Conservation (phyloP, 2,888 invertebrate genomes). For the Nemotelus pantherinus region DNA sequence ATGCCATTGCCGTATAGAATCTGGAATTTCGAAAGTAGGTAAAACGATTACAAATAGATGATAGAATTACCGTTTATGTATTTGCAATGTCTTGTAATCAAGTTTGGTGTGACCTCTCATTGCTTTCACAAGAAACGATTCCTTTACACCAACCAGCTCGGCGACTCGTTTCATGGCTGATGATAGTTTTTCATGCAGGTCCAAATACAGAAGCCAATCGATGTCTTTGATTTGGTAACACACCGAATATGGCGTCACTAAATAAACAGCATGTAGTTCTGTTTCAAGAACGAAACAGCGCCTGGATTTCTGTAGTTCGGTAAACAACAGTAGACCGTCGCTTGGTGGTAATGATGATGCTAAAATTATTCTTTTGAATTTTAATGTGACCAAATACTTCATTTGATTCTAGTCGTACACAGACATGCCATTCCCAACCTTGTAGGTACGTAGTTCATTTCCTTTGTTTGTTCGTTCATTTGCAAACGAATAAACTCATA, state of each 20-base stretch:
- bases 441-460: conserved; percentile 75
- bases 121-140: conserved; percentile 83
- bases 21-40: conserved; percentile 61
- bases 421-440: conserved; percentile 92
- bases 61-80: conserved; percentile 71
- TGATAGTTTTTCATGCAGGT: conserved; percentile 83
- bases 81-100: conserved; percentile 68
- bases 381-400: neutral
- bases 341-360: conserved; percentile 94
- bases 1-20: conserved; percentile 89
- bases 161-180: conserved; percentile 86
- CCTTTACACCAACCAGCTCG: conserved; percentile 86
- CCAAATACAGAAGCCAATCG: conserved; percentile 83
- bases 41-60: conserved; percentile 45
- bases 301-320: conserved; percentile 89
- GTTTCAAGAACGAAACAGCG: conserved; percentile 91
- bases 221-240: conserved; percentile 79
- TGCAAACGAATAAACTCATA: conserved; percentile 84
- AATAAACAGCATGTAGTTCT: conserved; percentile 93
- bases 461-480: conserved; percentile 64
- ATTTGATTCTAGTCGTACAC: conserved; percentile 56
- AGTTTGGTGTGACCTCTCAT: conserved; percentile 74
- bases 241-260: conserved; percentile 93
- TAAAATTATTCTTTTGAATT: conserved; percentile 43
- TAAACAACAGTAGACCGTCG: conserved; percentile 88